Conservation (phyloP, 2,888 invertebrate species). For the Epinotia brunnichana region DNA sequence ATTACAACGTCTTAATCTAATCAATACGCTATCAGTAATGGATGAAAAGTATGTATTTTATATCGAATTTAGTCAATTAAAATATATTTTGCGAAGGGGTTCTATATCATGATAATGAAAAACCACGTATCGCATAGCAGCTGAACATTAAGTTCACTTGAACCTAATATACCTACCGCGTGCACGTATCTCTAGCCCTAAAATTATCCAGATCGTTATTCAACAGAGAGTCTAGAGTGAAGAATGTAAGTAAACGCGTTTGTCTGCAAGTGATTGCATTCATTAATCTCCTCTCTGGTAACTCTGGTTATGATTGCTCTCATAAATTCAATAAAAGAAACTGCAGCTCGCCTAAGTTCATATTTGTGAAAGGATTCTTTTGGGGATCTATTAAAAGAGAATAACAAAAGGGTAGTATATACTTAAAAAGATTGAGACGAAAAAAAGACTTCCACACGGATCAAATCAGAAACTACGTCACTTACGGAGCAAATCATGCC, state of each 20-base stretch:
- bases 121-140: too few species aligned
- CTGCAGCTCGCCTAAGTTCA: not conserved
- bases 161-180: not conserved
- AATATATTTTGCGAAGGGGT: too few species aligned
- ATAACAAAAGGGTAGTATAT: not conserved
- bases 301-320: conserved; percentile 36
- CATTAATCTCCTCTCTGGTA: conserved; percentile 34
- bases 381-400: not conserved
- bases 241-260: conserved; percentile 32
- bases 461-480: too few species aligned
- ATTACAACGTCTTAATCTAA: too few species aligned
- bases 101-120: too few species aligned
- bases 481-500: too few species aligned
- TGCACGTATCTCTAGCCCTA: not conserved
- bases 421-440: too few species aligned
- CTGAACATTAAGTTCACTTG: not conserved
- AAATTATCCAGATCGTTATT: conserved; percentile 29
- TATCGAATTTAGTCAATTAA: too few species aligned
- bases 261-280: conserved; percentile 41
- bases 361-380: not conserved
- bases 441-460: too few species aligned
- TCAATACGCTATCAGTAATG: too few species aligned
- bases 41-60: too few species aligned
- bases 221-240: conserved; percentile 27
- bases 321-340: conserved; percentile 32